Evolutionary conservation across 2,113 vertebrate genomes (phyloP), one percentile per base, ranked within the genome.

Genomic region (Raja brachyura): DNA sequence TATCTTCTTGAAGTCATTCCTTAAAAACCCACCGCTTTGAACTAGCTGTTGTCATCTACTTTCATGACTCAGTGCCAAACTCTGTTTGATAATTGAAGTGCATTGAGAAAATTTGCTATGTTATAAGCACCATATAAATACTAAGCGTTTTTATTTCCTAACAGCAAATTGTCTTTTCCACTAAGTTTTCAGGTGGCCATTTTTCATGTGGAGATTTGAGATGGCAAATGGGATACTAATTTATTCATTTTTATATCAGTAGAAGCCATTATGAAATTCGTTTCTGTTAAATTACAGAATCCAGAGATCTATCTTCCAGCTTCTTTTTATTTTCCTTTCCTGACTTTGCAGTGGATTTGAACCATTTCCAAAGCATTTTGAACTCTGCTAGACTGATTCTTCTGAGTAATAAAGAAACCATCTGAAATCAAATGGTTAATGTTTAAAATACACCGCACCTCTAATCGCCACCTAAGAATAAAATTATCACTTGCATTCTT

Each of bases 351-450:
- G 5, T 61, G 28, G 28, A 31, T 22, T 25, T 61, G 10, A 85
- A 85, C 54, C 11, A 63, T 28, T 61, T 88, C 11, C n/a, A 13
- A 63, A 66, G 4, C 59, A 88, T 18, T 88, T 88, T 31, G 83
- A 88, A 31, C 68, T 22, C 8, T 39, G 56, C 63, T 25, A 70
- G 86, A 22, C 22, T 39, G 33, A 54, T 92, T 18, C n/a, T 48
- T 85, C 25, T 75, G 28, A 75, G 8, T 18, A 88, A 31, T 66
- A 22, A 31, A 20, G 59, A 22, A 33, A 68, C 66, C 33, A 68
- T 70, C 54, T 25, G 16, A 54, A 74, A 92, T 73, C n/a, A 92
- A 48, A 92, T 48, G 39, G 66, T 92, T 74, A 70, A 92, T 90
- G 68, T 70, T 70, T 70, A 70, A 70, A 90, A 22, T 70, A 90